Percentiles rank a stretch among this genome's conserved stretches.
These are phyloP conservation scores for Yponomeuta evonymella DNA, from an alignment of 2,888 invertebrate genomes.

Conservation along the genomic window DNA sequence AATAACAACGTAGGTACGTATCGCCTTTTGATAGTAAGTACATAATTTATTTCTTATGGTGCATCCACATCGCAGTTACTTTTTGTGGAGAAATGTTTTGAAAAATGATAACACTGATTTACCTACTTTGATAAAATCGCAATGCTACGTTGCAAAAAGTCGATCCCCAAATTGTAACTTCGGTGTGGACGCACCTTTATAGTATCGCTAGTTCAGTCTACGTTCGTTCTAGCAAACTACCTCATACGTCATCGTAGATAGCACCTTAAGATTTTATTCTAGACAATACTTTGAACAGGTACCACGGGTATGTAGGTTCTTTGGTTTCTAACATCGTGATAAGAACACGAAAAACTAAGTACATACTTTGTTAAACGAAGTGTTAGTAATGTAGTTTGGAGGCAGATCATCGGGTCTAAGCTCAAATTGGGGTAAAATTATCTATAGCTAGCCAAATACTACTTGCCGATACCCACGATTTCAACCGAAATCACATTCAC, in stretches of 20 bases:
- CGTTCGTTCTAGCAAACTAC: conserved; percentile 4
- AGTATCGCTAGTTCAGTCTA: conserved; percentile 5
- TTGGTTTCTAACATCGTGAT: background rate
- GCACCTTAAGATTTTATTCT: conserved; percentile 8
- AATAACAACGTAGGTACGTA: background rate
- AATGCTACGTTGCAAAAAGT: too few relatives aligned
- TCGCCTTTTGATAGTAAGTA: background rate
- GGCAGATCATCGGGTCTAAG: background rate
- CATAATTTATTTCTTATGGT: background rate
- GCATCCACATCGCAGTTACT: too few relatives aligned
- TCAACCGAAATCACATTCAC: too few relatives aligned
- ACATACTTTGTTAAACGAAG: background rate
- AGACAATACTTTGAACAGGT: background rate
- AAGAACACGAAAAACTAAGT: background rate
- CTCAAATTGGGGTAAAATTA: background rate
- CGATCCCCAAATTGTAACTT: too few relatives aligned
- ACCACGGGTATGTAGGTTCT: background rate
- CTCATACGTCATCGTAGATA: background rate
- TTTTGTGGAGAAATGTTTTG: too few relatives aligned
- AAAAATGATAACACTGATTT: too few relatives aligned
- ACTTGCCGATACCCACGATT: too few relatives aligned
- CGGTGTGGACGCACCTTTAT: background rate
- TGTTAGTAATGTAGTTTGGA: background rate
- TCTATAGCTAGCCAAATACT: background rate
- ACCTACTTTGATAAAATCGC: too few relatives aligned